Evolutionary conservation across 2,888 invertebrate genomes (phyloP).

Genomic region (Caenorhabditis japonica): DNA sequence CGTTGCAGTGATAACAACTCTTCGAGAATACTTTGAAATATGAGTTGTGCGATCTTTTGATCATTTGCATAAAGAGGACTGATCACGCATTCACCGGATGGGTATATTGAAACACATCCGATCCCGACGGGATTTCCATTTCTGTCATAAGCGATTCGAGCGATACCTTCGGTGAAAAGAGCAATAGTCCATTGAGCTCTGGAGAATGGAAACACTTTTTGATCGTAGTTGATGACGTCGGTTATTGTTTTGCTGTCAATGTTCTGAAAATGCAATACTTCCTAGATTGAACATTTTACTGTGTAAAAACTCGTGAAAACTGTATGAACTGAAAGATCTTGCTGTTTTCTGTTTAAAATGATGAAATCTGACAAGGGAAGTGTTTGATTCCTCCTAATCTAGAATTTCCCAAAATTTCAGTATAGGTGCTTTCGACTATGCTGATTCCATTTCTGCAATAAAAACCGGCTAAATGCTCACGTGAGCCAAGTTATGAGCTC

Average conservation of each 20-base stretch:
- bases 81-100: slow-evolving; percentile 34
- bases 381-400: no score
- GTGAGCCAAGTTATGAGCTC: no score
- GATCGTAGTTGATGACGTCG: slow-evolving; percentile 24
- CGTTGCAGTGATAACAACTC: background rate
- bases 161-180: slow-evolving; percentile 26
- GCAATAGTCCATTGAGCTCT: slow-evolving; percentile 18
- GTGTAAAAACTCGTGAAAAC: no score
- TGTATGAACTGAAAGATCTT: no score
- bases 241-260: slow-evolving; percentile 9
- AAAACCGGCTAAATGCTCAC: no score
- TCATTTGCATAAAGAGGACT: slow-evolving; percentile 30
- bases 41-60: slow-evolving; percentile 1
- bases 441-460: no score
- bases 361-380: no score
- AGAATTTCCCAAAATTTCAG: no score
- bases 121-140: slow-evolving; percentile 17
- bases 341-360: no score
- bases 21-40: slow-evolving; percentile 27
- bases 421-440: no score
- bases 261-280: slow-evolving; percentile 17
- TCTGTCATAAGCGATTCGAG: slow-evolving; percentile 21
- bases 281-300: no score
- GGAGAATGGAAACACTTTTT: slow-evolving; percentile 28
- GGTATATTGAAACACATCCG: slow-evolving; percentile 25